Base-by-base conservation (phyloP, 2,113 vertebrate genomes). In the Trichomycterus rosablanca region DNA sequence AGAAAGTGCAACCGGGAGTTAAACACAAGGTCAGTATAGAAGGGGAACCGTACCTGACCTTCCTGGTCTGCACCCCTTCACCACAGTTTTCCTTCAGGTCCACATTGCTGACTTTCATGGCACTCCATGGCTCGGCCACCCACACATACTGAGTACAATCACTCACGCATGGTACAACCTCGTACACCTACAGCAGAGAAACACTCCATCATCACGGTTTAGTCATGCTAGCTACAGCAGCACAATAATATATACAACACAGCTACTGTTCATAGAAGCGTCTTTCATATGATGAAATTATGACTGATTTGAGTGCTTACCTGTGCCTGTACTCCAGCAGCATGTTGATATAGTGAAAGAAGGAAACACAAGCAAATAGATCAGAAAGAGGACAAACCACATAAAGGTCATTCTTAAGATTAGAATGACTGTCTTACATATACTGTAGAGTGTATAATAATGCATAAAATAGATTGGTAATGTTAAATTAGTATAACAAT, bases 91-190 rank as follows among this genome's bases (percentile, higher is more conserved):
- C 91, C 39, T 89, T 89, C 20, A 90, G 81, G 63, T 97, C 89
- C 68, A 97, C 89, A 1, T 89, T 93, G 66, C 92, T 97, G 77
- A 98, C 92, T 74, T 97, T 98, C 89, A 95, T 98, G 34, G 93
- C 64, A 0, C 94, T 97, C 96, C 96, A 98, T 0, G 95, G 93
- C 59, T 98, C 96, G 0, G 92, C 88, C 67, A 97, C 82, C 90
- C 96, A 98, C 1, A 94, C 68, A 0, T 98, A 96, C 78, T 98
- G 95, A 62, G 75, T 90, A 72, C 96, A 99, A 83, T 98, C 93
- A 28, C 96, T 97, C 71, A 93, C 92, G 68, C 96, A 98, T 0
- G 95, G 95, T 7, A 98, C 92, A 3, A 97, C 94, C 74, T 98
- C 95, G 0, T 98, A 99, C 2, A 98, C 93, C 95, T 98, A 81